Conservation (phyloP, 2,113 vertebrate species). For the Prietella phreatophila region DNA sequence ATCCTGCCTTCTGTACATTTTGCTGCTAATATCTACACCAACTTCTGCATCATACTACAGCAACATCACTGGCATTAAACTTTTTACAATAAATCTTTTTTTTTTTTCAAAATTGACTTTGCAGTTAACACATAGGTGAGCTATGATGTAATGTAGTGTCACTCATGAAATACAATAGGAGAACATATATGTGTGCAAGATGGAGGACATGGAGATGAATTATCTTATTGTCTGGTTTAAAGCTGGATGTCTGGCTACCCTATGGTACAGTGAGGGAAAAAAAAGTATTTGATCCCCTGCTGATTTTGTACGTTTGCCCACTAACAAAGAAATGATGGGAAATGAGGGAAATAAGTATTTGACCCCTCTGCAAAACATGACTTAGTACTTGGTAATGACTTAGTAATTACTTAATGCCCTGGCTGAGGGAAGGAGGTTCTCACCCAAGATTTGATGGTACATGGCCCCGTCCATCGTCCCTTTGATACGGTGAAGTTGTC, state of each 20-base stretch:
- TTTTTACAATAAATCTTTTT: neutral
- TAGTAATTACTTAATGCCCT: no score
- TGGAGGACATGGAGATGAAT: neutral
- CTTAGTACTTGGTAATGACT: no score
- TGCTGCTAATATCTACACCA: neutral
- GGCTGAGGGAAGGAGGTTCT: no score
- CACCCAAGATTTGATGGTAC: no score
- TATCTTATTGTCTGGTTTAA: neutral
- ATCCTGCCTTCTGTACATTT: neutral
- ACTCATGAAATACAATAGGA: neutral
- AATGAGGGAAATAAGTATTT: no score
- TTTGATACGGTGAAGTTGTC: no score
- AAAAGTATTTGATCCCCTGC: no score
- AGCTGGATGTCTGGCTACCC: neutral
- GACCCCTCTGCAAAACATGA: no score
- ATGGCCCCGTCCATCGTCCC: no score
- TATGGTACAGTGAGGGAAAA: no score
- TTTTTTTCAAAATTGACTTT: neutral
- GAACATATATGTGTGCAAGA: neutral
- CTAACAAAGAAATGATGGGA: no score
- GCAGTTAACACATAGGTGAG: neutral
- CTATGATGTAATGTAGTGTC: neutral
- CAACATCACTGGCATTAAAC: neutral
- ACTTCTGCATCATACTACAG: neutral
- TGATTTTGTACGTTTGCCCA: no score